phyloP scores from a whole-genome alignment of 2,113 vertebrate genomes.

The Python bivittatus region DNA sequence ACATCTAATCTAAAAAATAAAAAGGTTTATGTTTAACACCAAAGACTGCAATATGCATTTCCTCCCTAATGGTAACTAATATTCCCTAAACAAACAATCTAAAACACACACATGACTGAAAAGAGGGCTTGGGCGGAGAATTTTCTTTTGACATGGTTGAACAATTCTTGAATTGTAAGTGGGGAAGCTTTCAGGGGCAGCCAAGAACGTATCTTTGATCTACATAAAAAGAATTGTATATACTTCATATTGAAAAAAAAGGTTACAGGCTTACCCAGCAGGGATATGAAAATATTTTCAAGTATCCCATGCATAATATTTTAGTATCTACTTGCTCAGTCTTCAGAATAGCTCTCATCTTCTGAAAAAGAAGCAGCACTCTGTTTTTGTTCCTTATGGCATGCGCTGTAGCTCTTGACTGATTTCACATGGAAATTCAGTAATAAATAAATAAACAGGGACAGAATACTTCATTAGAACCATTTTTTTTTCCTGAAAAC shows the following conservation, averaged over 20 bases:
- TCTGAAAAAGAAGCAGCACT: background rate
- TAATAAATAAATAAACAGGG: background rate
- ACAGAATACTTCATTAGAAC: background rate
- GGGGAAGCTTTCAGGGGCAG: background rate
- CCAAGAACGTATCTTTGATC: constrained; percentile 2
- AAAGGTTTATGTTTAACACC: background rate
- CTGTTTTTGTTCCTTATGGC: background rate
- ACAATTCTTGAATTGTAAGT: background rate
- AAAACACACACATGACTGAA: background rate
- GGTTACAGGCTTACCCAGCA: background rate
- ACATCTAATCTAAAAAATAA: background rate
- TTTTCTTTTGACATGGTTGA: background rate
- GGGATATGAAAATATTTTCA: background rate
- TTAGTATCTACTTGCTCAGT: background rate
- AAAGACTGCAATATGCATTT: background rate
- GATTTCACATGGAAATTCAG: background rate
- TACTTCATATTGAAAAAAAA: background rate
- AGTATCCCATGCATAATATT: background rate
- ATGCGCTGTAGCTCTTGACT: background rate
- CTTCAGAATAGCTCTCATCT: background rate
- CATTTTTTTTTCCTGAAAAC: background rate
- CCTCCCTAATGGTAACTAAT: background rate
- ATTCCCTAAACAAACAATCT: background rate
- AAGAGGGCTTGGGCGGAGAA: background rate
- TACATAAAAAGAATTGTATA: background rate